Percentiles rank a stretch among this genome's conserved stretches.
Conservation (phyloP, 2,797 vertebrate species). For the Aldrovandia affinis region DNA sequence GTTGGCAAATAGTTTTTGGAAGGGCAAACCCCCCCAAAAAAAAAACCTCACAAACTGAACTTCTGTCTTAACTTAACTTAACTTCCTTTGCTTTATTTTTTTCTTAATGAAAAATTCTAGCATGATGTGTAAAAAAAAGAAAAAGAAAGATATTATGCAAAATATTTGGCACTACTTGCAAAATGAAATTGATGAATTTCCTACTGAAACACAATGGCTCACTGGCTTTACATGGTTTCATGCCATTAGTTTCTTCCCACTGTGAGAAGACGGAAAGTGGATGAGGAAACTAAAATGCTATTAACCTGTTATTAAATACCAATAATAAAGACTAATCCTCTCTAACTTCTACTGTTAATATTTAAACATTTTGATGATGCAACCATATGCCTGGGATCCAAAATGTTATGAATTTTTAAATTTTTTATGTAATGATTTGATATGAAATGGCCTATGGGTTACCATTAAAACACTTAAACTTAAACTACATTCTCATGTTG, state of each 20-base stretch:
- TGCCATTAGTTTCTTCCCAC: background rate
- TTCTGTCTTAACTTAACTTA: background rate
- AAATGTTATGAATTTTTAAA: background rate
- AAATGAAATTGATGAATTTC: background rate
- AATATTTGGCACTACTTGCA: background rate
- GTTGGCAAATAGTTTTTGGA: background rate
- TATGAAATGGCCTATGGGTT: background rate
- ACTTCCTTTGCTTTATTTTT: background rate
- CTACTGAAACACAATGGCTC: background rate
- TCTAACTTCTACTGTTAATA: background rate
- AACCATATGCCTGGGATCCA: background rate
- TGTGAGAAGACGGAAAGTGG: background rate
- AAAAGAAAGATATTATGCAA: background rate
- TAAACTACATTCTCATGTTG: background rate
- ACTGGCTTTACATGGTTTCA: background rate
- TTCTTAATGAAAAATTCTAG: background rate
- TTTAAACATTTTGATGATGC: background rate
- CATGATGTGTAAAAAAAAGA: background rate
- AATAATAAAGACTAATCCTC: background rate
- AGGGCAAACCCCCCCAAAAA: background rate
- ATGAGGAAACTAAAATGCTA: background rate
- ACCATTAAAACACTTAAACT: background rate
- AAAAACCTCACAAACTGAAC: too few species aligned
- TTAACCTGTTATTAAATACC: background rate
- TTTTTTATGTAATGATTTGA: background rate